Evolutionary conservation across 2,113 vertebrate species (phyloP).

Genomic region (Peromyscus leucopus): DNA sequence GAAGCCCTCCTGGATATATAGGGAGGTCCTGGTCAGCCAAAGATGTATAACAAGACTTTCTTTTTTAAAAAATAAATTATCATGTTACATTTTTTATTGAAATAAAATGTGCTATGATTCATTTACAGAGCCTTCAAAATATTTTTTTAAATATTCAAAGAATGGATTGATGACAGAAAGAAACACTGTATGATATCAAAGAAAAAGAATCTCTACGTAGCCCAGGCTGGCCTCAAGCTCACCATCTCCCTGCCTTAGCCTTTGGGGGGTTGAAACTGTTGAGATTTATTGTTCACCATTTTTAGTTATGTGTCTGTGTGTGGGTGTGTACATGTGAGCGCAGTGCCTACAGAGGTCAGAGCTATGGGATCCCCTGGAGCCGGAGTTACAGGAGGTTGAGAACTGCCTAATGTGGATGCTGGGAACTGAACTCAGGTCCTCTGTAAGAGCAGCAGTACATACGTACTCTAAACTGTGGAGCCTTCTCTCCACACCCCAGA

Average conservation of each 20-base stretch:
- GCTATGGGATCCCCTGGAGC: neutral
- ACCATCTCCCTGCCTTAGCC: neutral
- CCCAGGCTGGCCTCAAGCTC: neutral
- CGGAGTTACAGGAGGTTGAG: too few relatives aligned
- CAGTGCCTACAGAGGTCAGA: neutral
- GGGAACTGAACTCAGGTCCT: neutral
- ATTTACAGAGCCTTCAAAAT: slow-evolving; percentile 46
- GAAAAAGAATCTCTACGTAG: neutral
- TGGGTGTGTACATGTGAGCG: too few relatives aligned
- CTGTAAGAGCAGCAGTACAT: neutral
- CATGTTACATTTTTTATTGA: neutral
- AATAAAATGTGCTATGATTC: slow-evolving; percentile 31
- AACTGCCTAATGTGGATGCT: neutral
- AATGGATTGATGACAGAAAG: neutral
- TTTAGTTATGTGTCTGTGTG: neutral
- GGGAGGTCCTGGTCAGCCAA: neutral
- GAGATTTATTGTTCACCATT: neutral
- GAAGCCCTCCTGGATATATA: neutral
- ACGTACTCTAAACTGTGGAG: neutral
- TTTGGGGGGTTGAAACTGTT: neutral
- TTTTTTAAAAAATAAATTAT: neutral
- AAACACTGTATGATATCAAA: neutral
- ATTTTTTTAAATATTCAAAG: neutral
- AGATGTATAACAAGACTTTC: neutral
- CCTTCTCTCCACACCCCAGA: neutral